Conservation (phyloP, 2,888 invertebrate species). For the Machimus rusticus region DNA sequence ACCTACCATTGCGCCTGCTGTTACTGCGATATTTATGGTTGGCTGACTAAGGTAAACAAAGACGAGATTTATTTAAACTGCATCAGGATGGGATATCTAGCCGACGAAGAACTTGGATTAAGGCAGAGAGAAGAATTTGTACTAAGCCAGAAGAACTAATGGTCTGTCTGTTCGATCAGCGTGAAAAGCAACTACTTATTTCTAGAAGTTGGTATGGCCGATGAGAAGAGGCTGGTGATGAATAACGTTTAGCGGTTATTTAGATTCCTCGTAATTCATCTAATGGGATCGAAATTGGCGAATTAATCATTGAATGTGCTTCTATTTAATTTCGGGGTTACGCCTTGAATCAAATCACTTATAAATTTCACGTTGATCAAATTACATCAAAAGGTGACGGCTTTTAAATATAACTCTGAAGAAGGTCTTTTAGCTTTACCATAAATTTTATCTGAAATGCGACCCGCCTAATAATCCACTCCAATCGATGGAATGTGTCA, state of each 20-base stretch:
- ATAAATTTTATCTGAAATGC: background rate
- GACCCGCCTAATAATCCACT: background rate
- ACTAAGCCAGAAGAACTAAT: background rate
- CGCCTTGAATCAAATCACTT: background rate
- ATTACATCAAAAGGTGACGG: background rate
- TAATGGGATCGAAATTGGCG: background rate
- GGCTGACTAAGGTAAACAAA: background rate
- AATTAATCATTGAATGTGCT: background rate
- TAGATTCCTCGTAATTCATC: background rate
- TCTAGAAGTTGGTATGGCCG: background rate
- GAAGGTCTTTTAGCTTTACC: background rate
- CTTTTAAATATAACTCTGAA: background rate
- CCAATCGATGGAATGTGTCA: background rate
- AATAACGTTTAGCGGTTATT: background rate
- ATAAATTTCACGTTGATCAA: background rate
- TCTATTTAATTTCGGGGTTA: background rate
- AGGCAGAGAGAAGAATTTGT: background rate
- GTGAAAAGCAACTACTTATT: background rate
- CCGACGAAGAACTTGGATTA: background rate
- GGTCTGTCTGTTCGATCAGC: background rate
- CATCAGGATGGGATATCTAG: background rate
- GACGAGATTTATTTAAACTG: slow-evolving; percentile 10
- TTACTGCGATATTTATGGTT: slow-evolving; percentile 3
- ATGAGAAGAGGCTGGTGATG: background rate
- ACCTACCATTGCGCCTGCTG: background rate